phyloP scores from a whole-genome alignment of 1,140 invertebrate genomes.

The Harpegnathos saltator region DNA sequence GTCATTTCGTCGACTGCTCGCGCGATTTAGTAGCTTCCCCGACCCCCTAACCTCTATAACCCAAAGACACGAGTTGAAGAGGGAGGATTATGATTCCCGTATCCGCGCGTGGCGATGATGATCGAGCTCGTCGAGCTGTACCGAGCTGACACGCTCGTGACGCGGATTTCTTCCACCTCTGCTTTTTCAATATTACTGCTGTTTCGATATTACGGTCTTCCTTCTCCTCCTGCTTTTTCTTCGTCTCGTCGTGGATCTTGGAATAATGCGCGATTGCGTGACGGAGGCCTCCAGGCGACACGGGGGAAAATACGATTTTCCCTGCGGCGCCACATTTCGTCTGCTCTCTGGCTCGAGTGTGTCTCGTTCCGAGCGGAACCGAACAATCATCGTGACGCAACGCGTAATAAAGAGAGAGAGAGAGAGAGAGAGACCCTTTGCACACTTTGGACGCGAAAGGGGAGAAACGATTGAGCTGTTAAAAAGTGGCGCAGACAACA shows the following conservation, averaged over 20 bases:
- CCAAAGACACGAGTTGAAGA: background rate
- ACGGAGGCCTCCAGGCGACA: too few species aligned
- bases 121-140: background rate
- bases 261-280: too few species aligned
- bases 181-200: too few species aligned
- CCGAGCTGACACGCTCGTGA: background rate
- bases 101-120: background rate
- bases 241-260: too few species aligned
- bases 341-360: background rate
- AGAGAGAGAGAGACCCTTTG: too few species aligned
- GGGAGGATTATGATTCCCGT: background rate
- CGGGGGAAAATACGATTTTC: too few species aligned
- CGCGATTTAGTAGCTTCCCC: background rate
- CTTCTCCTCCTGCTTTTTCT: too few species aligned
- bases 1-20: constrained; percentile 22
- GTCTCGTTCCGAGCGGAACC: constrained; percentile 23
- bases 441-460: constrained; percentile 18
- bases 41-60: too few species aligned
- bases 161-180: too few species aligned
- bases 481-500: constrained; percentile 49
- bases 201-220: too few species aligned
- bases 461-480: constrained; percentile 45
- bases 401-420: constrained; percentile 47
- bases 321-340: background rate
- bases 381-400: constrained; percentile 41